These are phyloP conservation scores for Nicator chloris DNA, from an alignment of 2,113 vertebrate species.

Conservation along the genomic window DNA sequence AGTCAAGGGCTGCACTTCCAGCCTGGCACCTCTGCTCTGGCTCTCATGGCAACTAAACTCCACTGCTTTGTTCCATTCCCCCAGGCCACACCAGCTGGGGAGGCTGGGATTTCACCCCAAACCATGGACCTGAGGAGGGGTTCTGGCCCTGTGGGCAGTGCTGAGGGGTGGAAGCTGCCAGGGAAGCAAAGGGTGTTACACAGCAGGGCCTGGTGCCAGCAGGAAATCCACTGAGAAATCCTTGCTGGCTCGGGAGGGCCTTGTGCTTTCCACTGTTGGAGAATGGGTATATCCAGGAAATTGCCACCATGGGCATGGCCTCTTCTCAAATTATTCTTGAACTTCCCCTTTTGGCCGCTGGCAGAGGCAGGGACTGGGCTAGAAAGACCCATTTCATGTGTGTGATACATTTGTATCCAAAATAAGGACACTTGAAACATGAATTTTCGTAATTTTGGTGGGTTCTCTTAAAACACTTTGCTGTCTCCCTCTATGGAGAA, in stretches of 20 bases:
- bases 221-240: not conserved
- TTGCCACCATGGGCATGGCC: too few species aligned
- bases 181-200: too few species aligned
- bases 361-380: not conserved
- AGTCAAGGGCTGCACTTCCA: not conserved
- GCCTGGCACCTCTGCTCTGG: not conserved
- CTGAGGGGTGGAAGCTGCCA: not conserved
- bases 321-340: not conserved
- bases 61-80: not conserved
- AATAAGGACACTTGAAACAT: not conserved
- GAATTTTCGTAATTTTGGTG: not conserved
- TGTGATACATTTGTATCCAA: not conserved
- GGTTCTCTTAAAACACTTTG: not conserved
- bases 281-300: not conserved
- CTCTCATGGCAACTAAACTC: not conserved
- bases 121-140: too few species aligned
- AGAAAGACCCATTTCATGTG: not conserved
- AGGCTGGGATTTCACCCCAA: not conserved
- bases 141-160: rapidly evolving
- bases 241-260: not conserved
- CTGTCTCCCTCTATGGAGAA: not conserved
- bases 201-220: not conserved
- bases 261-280: not conserved
- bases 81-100: not conserved
- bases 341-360: not conserved